Evolutionary conservation across 2,113 vertebrate genomes (phyloP).

Genomic region (Clupea harengus): DNA sequence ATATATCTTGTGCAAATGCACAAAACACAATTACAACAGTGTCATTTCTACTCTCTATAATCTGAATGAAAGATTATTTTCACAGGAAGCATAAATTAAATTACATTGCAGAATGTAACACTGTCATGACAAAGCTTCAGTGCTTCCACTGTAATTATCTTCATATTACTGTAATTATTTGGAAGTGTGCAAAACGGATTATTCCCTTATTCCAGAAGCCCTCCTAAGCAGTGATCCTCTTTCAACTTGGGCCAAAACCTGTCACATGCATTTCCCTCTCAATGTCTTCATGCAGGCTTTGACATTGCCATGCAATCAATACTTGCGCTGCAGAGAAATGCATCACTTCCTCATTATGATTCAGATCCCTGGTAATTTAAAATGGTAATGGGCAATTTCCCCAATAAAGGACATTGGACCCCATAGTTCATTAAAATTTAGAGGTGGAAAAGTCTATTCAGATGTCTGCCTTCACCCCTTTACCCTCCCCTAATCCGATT

Average conservation of each 20-base stretch:
- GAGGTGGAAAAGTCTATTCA: conserved; percentile 73
- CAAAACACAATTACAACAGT: conserved; percentile 57
- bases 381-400: conserved; percentile 71
- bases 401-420: conserved; percentile 69
- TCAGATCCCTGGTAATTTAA: conserved; percentile 70
- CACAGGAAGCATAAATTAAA: conserved; percentile 67
- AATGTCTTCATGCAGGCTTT: conserved; percentile 61
- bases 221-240: conserved; percentile 47
- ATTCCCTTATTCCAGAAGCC: conserved; percentile 46
- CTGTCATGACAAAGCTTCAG: conserved; percentile 62
- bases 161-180: conserved; percentile 73
- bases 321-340: conserved; percentile 50
- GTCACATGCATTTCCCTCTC: conserved; percentile 52
- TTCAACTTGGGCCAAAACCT: conserved; percentile 44
- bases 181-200: conserved; percentile 67
- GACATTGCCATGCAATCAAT: conserved; percentile 67
- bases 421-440: conserved; percentile 71
- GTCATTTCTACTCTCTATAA: conserved; percentile 62
- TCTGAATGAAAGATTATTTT: conserved; percentile 68
- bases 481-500: conserved; percentile 52
- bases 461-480: conserved; percentile 58
- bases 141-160: conserved; percentile 69
- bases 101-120: conserved; percentile 62
- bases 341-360: conserved; percentile 67
- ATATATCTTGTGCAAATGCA: conserved; percentile 50